Evolutionary conservation across 2,113 vertebrate genomes (phyloP).

Genomic region (Furnarius figulus): DNA sequence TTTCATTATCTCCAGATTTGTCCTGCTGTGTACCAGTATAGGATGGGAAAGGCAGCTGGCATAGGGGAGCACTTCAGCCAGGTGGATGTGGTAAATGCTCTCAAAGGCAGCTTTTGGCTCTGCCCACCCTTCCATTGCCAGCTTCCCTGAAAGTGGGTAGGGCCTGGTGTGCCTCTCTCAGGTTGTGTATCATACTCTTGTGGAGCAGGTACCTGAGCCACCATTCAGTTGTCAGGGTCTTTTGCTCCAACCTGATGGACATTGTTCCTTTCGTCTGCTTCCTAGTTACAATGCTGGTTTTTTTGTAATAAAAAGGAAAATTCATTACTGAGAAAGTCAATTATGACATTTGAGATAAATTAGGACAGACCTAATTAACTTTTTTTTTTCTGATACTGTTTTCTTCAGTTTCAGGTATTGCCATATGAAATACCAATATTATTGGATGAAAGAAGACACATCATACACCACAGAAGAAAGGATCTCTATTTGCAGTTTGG

Average conservation of each 20-base stretch:
- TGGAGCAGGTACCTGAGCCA: background rate
- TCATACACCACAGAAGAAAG: background rate
- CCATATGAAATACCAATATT: background rate
- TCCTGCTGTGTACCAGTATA: background rate
- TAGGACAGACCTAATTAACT: background rate
- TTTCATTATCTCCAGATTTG: background rate
- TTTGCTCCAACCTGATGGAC: background rate
- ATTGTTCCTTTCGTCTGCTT: background rate
- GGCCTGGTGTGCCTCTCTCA: background rate
- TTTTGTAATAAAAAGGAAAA: background rate
- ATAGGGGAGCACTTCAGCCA: background rate
- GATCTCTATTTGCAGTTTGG: background rate
- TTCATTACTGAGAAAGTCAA: background rate
- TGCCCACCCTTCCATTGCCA: background rate
- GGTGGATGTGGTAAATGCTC: background rate
- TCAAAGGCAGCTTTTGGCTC: background rate
- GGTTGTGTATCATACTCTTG: fast-evolving
- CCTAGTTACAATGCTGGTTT: background rate
- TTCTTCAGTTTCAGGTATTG: background rate
- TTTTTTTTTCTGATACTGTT: background rate
- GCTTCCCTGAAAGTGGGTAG: background rate
- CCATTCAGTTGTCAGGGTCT: background rate
- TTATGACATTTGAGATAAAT: background rate
- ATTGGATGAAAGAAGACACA: background rate
- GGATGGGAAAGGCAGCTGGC: background rate